phyloP scores from a whole-genome alignment of 2,888 invertebrate species.

The Agonopterix heracliana region DNA sequence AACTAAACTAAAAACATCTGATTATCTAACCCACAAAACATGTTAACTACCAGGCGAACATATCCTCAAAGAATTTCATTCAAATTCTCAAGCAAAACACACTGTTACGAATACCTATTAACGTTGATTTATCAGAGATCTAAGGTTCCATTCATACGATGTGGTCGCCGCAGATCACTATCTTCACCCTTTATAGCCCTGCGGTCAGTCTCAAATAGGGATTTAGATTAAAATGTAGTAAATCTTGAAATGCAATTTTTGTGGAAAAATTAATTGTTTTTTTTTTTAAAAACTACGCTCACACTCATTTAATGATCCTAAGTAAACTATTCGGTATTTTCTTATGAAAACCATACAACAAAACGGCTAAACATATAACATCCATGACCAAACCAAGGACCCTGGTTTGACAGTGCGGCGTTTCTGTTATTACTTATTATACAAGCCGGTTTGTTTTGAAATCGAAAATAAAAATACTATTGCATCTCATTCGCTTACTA shows the following conservation, averaged over 20 bases:
- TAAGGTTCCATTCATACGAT: constrained; percentile 32
- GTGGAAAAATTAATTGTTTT: too few species aligned
- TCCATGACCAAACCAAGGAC: too few species aligned
- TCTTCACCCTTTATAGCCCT: constrained; percentile 26
- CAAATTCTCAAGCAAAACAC: constrained; percentile 6
- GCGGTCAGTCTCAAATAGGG: constrained; percentile 27
- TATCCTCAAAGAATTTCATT: not conserved
- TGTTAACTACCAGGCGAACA: constrained; percentile 3
- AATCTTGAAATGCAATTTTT: not conserved
- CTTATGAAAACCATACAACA: too few species aligned
- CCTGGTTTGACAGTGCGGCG: too few species aligned
- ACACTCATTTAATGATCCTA: too few species aligned
- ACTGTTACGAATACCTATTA: constrained; percentile 23
- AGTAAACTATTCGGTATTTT: too few species aligned
- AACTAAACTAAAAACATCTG: not conserved
- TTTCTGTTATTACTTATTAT: too few species aligned
- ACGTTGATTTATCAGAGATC: constrained; percentile 36
- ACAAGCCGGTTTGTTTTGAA: too few species aligned
- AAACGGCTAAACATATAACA: too few species aligned
- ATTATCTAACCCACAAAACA: not conserved
- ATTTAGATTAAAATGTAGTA: not conserved
- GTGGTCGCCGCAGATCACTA: constrained; percentile 32
- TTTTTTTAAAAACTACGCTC: too few species aligned
- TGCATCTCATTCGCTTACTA: too few species aligned
- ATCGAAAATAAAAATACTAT: too few species aligned